Conservation (phyloP, 37 sponge, comb jelly and placozoan species). For the Amphimedon queenslandica region DNA sequence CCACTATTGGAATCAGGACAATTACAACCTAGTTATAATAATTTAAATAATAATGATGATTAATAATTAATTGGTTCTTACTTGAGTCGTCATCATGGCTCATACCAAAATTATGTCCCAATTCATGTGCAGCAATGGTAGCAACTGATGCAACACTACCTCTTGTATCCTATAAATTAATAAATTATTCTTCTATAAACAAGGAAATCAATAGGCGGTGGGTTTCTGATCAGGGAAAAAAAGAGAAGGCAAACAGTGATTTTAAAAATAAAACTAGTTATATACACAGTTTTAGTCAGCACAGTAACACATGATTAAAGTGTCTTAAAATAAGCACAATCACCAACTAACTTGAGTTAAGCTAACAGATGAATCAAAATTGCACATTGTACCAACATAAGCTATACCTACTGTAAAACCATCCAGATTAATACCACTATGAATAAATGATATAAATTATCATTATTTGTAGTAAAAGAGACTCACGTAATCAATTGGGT, state of each 20-base stretch:
- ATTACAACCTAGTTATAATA: conserved; percentile 6
- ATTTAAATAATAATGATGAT: not conserved
- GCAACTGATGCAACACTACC: conserved; percentile 12
- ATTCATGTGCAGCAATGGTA: conserved; percentile 76
- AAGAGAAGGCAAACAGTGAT: too few species aligned
- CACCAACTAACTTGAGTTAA: conserved; percentile 26
- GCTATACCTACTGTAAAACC: conserved; percentile 64
- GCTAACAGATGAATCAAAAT: conserved; percentile 14
- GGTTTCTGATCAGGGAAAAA: not conserved
- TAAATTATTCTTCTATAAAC: too few species aligned
- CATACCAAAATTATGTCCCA: conserved; percentile 79
- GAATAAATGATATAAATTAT: not conserved
- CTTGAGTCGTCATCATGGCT: conserved; percentile 44
- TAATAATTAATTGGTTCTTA: not conserved
- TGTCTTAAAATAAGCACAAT: not conserved
- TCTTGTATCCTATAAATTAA: conserved; percentile 12
- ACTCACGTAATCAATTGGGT: conserved; percentile 62
- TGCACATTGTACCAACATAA: conserved; percentile 62
- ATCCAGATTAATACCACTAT: conserved; percentile 47
- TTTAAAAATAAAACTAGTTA: not conserved
- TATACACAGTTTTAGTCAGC: not conserved
- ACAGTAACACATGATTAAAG: not conserved
- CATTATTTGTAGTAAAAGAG: not conserved
- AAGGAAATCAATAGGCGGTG: not conserved
- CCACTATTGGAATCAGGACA: not conserved